Evolutionary conservation across 2,113 vertebrate species (phyloP).

Genomic region (Heterocephalus glaber): DNA sequence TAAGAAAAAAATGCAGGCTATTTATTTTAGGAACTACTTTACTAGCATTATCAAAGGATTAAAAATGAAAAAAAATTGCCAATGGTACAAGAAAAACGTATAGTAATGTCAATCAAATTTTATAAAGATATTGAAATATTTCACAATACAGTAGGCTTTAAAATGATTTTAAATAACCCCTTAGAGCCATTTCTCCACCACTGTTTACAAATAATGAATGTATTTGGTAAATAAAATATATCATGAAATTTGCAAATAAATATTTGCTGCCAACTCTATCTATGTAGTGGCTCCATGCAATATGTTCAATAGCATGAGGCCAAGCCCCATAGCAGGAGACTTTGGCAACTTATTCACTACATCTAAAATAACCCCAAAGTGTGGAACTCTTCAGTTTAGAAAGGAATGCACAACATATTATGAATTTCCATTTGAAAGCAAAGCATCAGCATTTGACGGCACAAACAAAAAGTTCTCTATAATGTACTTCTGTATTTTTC

Average conservation of each 20-base stretch:
- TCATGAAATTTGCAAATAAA: slow-evolving; percentile 58
- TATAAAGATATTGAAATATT: not conserved
- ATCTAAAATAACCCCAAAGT: not conserved
- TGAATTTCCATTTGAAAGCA: not conserved
- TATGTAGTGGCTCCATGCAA: not conserved
- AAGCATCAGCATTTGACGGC: not conserved
- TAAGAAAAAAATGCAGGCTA: no score
- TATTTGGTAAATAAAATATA: not conserved
- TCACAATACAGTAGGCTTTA: not conserved
- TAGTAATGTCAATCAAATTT: not conserved
- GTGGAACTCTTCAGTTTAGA: not conserved
- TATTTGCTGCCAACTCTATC: slow-evolving; percentile 17
- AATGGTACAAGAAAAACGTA: not conserved
- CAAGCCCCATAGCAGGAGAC: not conserved
- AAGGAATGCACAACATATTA: not conserved
- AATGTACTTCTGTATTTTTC: not conserved
- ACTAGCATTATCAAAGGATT: not conserved
- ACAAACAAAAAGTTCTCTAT: not conserved
- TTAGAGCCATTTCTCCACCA: not conserved
- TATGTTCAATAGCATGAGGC: not conserved
- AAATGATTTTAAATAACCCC: not conserved
- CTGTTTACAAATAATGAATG: slow-evolving; percentile 3
- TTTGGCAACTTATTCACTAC: not conserved
- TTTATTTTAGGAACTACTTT: not conserved
- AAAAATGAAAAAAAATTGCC: not conserved